Conservation (phyloP, 35 echinoderm and acorn worm species). For the Apostichopus californicus region DNA sequence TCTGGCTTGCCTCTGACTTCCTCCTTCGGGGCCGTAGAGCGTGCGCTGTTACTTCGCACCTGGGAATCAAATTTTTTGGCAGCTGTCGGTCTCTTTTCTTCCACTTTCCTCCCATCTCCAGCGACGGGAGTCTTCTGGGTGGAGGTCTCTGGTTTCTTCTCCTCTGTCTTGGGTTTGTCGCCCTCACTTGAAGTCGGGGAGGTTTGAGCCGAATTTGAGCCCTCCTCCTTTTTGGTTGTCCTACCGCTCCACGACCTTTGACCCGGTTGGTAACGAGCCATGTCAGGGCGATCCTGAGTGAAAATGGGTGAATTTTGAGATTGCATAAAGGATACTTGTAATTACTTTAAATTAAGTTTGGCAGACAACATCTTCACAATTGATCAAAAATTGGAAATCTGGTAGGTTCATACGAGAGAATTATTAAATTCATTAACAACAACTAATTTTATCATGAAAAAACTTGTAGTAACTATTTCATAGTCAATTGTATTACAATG, state of each 20-base stretch:
- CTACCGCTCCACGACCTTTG: conserved; percentile 45
- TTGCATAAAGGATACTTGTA: too few species aligned
- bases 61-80: conserved; percentile 49
- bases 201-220: conserved; percentile 2
- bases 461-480: too few species aligned
- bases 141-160: not conserved
- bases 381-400: too few species aligned
- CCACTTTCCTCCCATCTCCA: not conserved
- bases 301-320: not conserved
- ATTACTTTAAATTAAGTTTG: too few species aligned
- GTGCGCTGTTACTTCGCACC: conserved; percentile 1
- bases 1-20: conserved; percentile 14
- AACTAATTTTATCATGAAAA: too few species aligned
- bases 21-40: conserved; percentile 16
- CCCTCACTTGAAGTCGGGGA: conserved; percentile 27
- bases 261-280: conserved; percentile 48
- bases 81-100: conserved; percentile 50
- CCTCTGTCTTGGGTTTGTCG: conserved; percentile 20
- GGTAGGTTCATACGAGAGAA: too few species aligned
- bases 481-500: too few species aligned
- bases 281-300: conserved; percentile 49
- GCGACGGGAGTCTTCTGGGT: conserved; percentile 11
- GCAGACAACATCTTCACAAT: too few species aligned
- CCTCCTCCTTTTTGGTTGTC: conserved; percentile 20
- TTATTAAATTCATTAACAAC: too few species aligned